Conservation (phyloP, 2,888 invertebrate species). For the Ferrisia virgata region DNA sequence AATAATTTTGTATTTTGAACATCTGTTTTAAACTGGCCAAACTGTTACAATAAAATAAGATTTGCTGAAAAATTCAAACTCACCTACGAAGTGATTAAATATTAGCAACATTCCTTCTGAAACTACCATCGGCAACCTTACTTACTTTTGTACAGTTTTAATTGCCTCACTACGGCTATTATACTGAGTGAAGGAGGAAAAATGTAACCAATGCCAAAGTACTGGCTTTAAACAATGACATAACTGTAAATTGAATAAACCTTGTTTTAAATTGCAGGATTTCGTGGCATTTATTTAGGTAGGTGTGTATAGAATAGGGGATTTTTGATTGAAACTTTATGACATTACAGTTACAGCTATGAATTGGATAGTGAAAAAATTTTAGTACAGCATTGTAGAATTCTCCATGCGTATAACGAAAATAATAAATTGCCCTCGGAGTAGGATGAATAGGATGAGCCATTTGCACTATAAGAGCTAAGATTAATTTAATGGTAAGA, state of each 20-base stretch:
- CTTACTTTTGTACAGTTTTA: too few species aligned
- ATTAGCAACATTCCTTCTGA: too few species aligned
- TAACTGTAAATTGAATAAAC: not conserved
- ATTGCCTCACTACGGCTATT: not conserved
- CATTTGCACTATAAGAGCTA: constrained; percentile 14
- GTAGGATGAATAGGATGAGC: not conserved
- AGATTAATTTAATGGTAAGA: constrained; percentile 27
- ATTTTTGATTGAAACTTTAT: constrained; percentile 2
- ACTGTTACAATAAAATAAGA: too few species aligned
- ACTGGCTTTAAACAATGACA: not conserved
- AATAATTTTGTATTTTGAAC: too few species aligned
- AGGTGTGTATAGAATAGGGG: not conserved
- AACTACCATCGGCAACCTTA: too few species aligned
- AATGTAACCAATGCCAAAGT: too few species aligned
- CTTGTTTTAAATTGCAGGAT: too few species aligned
- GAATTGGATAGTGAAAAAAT: not conserved
- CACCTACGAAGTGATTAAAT: too few species aligned
- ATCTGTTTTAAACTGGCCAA: too few species aligned
- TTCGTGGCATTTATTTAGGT: not conserved
- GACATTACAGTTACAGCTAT: not conserved
- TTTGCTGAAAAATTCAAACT: too few species aligned
- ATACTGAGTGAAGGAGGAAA: not conserved
- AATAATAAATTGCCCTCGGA: not conserved
- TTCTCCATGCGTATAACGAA: not conserved
- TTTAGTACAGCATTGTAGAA: not conserved